These are phyloP conservation scores for Disparrhopalites patrizii DNA, from an alignment of 2,888 invertebrate species.

Conservation along the genomic window DNA sequence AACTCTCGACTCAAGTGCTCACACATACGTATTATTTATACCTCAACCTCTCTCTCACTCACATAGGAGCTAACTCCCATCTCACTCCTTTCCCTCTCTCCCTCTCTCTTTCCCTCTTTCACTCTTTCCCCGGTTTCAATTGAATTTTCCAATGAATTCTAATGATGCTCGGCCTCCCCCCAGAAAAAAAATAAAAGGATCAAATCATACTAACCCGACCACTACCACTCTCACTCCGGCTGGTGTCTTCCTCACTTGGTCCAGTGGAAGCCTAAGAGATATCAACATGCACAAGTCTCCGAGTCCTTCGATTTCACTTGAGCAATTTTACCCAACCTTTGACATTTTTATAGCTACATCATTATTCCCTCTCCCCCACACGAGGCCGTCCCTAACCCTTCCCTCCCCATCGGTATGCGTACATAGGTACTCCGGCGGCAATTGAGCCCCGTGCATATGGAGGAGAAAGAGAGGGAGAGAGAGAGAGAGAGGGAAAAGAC, in stretches of 20 bases:
- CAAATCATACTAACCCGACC: slow-evolving; percentile 48
- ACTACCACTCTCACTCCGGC: slow-evolving; percentile 23
- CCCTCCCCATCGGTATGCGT: neutral
- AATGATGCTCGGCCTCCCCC: slow-evolving; percentile 49
- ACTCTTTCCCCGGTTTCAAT: no score
- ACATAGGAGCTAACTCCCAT: neutral
- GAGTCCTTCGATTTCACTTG: slow-evolving; percentile 7
- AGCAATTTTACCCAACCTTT: slow-evolving; percentile 14
- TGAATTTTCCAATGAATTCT: slow-evolving; percentile 49
- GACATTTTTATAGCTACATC: slow-evolving; percentile 18
- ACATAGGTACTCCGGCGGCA: slow-evolving; percentile 1
- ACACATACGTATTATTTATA: neutral
- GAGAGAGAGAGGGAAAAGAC: no score
- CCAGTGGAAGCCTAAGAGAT: no score
- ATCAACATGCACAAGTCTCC: no score
- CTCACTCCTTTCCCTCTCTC: neutral
- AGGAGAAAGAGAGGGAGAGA: neutral
- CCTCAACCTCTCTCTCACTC: slow-evolving; percentile 10
- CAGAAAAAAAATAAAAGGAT: slow-evolving; percentile 48
- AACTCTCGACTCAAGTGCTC: neutral
- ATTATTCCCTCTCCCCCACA: slow-evolving; percentile 3
- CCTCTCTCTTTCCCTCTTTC: slow-evolving; percentile 18
- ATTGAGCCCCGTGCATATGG: neutral
- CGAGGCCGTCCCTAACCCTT: no score
- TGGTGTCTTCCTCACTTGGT: no score